phyloP scores from a whole-genome alignment of 2,888 invertebrate species.

The Deilephila elpenor region DNA sequence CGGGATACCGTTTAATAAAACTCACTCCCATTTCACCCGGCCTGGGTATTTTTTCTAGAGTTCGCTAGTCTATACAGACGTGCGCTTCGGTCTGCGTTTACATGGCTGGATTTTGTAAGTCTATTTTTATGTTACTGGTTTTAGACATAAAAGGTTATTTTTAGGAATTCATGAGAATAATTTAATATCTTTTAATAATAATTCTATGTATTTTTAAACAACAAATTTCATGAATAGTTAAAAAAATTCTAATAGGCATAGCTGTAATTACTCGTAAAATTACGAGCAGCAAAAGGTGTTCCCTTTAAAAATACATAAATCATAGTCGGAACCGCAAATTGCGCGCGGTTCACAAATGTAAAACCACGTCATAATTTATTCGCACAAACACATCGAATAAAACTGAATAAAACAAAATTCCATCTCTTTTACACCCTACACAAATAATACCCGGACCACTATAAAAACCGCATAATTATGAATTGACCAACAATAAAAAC shows the following conservation, averaged over 20 bases:
- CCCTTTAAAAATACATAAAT: slow-evolving; percentile 1
- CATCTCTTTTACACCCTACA: slow-evolving; percentile 21
- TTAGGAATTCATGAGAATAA: no score
- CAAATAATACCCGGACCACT: slow-evolving; percentile 10
- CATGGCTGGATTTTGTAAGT: no score
- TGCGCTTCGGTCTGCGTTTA: no score
- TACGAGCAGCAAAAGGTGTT: background rate
- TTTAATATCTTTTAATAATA: no score
- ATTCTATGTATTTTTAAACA: no score
- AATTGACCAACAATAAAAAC: slow-evolving; percentile 22
- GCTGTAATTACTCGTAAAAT: background rate
- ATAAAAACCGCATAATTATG: slow-evolving; percentile 26
- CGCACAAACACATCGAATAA: background rate
- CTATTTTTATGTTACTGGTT: background rate
- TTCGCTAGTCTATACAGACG: background rate
- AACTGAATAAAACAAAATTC: slow-evolving; percentile 1
- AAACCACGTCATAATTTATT: slow-evolving; percentile 35
- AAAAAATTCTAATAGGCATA: no score
- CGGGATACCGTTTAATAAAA: slow-evolving; percentile 54
- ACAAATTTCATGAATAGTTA: no score
- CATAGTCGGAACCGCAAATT: background rate
- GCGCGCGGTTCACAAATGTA: slow-evolving; percentile 41
- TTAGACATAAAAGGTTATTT: background rate
- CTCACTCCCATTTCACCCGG: slow-evolving; percentile 41
- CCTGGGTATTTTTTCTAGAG: slow-evolving; percentile 37